These are phyloP conservation scores for Athene cunicularia DNA, from an alignment of 2,113 vertebrate genomes.

Conservation along the genomic window DNA sequence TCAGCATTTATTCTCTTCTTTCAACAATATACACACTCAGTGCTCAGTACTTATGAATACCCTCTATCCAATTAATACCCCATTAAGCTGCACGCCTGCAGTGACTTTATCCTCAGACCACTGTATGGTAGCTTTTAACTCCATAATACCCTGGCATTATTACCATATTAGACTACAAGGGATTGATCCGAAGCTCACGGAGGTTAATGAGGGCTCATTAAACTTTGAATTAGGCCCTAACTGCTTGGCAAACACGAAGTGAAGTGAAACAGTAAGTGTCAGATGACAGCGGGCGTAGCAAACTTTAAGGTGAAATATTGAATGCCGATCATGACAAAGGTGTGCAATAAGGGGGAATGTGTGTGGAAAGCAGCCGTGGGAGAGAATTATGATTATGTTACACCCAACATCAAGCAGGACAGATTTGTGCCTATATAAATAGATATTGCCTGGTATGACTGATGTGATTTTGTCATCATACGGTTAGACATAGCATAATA, in stretches of 20 bases:
- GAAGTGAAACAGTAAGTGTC: neutral
- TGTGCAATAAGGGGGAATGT: neutral
- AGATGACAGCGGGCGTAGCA: neutral
- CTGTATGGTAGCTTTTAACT: slow-evolving; percentile 54
- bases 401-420: neutral
- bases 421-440: neutral
- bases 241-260: neutral
- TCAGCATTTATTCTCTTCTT: neutral
- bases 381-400: neutral
- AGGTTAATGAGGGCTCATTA: slow-evolving; percentile 67
- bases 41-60: slow-evolving; percentile 39
- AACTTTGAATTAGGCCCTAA: slow-evolving; percentile 50
- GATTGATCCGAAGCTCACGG: slow-evolving; percentile 26
- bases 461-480: slow-evolving; percentile 24
- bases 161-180: slow-evolving; percentile 45
- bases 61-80: slow-evolving; percentile 54
- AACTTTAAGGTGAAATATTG: neutral
- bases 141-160: slow-evolving; percentile 54
- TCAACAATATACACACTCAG: neutral
- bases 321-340: neutral
- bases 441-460: neutral
- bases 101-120: slow-evolving; percentile 58
- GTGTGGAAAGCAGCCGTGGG: neutral
- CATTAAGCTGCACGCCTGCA: neutral
- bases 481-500: slow-evolving; percentile 34